Base-by-base conservation (phyloP, 2,113 vertebrate species). In the Amblyopsis rosae region DNA sequence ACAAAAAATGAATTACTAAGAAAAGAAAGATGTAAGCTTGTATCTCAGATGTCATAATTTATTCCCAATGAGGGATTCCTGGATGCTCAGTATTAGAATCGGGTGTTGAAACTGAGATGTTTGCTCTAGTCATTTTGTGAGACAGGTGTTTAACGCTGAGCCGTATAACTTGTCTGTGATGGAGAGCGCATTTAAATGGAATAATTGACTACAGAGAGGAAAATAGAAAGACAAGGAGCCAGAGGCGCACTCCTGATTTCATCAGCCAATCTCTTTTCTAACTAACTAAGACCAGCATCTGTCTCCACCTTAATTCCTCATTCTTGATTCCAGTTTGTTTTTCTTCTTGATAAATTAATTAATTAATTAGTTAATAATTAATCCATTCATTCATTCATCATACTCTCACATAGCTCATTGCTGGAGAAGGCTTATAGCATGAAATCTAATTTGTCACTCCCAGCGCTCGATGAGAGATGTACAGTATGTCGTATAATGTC, bases 101-200 rank as follows among this genome's bases (percentile, higher is more conserved):
- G 49, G 61, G 76, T 69, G 72, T 71, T 75, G 83, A 79, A 73
- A 61, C 0, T 8, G 59, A 55, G 67, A 15, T 26, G 17, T 74
- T 70, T 67, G 62, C 67, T 50, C 54, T 63, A 60, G 13, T 54
- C 3, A 45, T 65, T 56, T 53, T 19, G 45, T 66, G 65, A 32
- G 76, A 68, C 80, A 86, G 84, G 84, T 88, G 84, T 65, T 59
- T 73, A 75, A 54, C 53, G 77, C 59, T 84, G 55, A 41, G 73
- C 66, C 16, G 3, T 35, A 15, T 9, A 45, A 62, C 51, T 49
- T 54, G 46, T 58, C 6, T 3, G 35, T 74, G 69, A 71, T 69
- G 75, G 69, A 76, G 12, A 54, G 75, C 66, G 68, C 26, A 54
- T 77, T 51, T 70, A 73, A 76, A 75, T 66, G 41, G 67, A 73